Conservation (phyloP, 2,797 vertebrate genomes). For the Champsocephalus gunnari region DNA sequence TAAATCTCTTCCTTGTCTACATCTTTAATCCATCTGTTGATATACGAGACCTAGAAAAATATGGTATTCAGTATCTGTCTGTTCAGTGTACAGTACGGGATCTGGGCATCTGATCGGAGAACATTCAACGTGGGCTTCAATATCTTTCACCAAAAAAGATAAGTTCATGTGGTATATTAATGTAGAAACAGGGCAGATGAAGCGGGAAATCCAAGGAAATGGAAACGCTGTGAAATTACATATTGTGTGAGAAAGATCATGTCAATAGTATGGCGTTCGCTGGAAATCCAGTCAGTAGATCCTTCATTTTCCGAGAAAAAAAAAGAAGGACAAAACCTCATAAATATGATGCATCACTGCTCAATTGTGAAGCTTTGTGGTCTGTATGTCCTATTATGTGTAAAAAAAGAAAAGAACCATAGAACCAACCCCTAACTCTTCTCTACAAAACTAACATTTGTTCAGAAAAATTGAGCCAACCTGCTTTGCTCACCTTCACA, state of each 20-base stretch:
- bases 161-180: slow-evolving; percentile 54
- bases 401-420: slow-evolving; percentile 21
- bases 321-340: slow-evolving; percentile 19
- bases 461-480: slow-evolving; percentile 52
- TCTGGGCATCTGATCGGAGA: slow-evolving; percentile 66
- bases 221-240: slow-evolving; percentile 47
- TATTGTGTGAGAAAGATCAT: slow-evolving; percentile 29
- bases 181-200: slow-evolving; percentile 40
- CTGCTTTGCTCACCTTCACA: slow-evolving; percentile 31
- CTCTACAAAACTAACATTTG: slow-evolving; percentile 48
- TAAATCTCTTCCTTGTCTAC: slow-evolving; percentile 70
- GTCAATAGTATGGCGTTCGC: slow-evolving; percentile 38
- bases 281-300: slow-evolving; percentile 54
- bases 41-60: slow-evolving; percentile 81
- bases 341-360: slow-evolving; percentile 35
- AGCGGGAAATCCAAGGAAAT: slow-evolving; percentile 52
- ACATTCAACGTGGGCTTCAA: slow-evolving; percentile 80
- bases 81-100: slow-evolving; percentile 75
- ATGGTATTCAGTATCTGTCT: slow-evolving; percentile 79
- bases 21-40: slow-evolving; percentile 69
- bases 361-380: slow-evolving; percentile 47
- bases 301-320: slow-evolving; percentile 16
- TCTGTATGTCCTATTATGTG: slow-evolving; percentile 23
- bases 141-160: slow-evolving; percentile 70
- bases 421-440: slow-evolving; percentile 27